Percentiles rank a stretch among this genome's conserved stretches.
These are phyloP conservation scores for Nannobrachium achirus DNA, from an alignment of 2,113 vertebrate species.

Conservation along the genomic window DNA sequence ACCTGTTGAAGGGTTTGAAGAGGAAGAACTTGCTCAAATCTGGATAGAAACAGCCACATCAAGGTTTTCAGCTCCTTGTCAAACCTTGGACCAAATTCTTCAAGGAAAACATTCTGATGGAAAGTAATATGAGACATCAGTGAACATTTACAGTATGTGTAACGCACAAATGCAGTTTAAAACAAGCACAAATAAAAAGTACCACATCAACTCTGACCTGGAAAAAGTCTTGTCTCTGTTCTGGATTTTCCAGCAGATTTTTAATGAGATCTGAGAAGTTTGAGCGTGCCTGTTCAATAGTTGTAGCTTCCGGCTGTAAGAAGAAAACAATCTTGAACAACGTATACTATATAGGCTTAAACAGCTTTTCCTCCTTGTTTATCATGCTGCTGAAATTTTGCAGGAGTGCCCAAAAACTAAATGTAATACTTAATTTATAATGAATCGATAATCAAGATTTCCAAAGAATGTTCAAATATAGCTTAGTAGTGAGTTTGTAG, in stretches of 20 bases:
- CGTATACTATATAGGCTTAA: no score
- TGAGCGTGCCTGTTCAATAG: background rate
- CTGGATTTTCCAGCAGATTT: slow-evolving; percentile 44
- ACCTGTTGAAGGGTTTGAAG: slow-evolving; percentile 61
- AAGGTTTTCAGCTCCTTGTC: slow-evolving; percentile 68
- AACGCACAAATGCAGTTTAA: background rate
- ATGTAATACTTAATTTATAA: no score
- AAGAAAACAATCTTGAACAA: no score
- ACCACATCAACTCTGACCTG: slow-evolving; percentile 43
- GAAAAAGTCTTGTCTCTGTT: slow-evolving; percentile 57
- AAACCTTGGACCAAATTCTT: slow-evolving; percentile 78
- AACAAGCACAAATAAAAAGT: background rate
- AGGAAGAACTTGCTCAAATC: slow-evolving; percentile 72
- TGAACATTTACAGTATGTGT: background rate
- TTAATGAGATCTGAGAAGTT: slow-evolving; percentile 59
- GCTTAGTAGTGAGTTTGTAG: no score
- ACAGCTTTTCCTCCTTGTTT: no score
- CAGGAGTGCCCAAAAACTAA: no score
- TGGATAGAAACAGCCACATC: slow-evolving; percentile 76
- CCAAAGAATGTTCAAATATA: no score
- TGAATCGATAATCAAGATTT: no score
- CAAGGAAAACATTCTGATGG: slow-evolving; percentile 70
- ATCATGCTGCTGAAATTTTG: no score
- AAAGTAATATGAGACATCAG: background rate
- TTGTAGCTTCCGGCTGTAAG: slow-evolving; percentile 29